Base-by-base conservation (phyloP, 2,888 invertebrate genomes). In the Pristionchus entomophagus region DNA sequence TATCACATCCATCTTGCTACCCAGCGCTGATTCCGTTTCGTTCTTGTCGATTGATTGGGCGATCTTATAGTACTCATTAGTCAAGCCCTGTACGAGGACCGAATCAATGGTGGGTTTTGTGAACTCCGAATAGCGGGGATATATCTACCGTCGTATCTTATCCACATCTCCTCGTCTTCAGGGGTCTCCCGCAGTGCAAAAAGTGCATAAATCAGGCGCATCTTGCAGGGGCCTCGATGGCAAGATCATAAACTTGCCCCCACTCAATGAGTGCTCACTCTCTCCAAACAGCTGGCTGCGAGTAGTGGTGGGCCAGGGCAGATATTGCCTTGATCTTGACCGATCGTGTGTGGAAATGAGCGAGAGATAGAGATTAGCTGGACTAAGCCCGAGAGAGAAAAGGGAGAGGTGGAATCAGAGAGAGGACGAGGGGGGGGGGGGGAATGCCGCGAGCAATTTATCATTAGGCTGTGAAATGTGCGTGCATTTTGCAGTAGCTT, bases 331-430 rank as follows among this genome's bases (percentile, higher is more conserved):
- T 73, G 73, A 73, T 73, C 73, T 73, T 73, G 73, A 73, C 73
- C 73, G 73, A 73, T 35, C 65, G 65, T 5, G n/a, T n/a, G 45
- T 69, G 80, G 49, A n/a, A 80, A 56, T 53, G 51, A 80, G 80
- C 32, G 80, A 80, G 45, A 73, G 65, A n/a, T n/a, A n/a, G n/a
- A 69, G 73, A 73, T 73, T 26, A 73, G 73, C 41, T 45, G 73
- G 73, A 45, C 73, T 73, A 41, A 73, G 73, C 38, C 62, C 6
- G 69, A 38, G 51, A 80, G 56, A 45, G 56, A 53, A 51, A 45
- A 17, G 51, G 51, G 78, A 51, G 51, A 51, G 38, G 0, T 6
- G 41, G 73, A 73, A 73, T 41, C 41, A 45, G 26, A 35, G 35
- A 78, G 78, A 78, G 80, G 41, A 12, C 29, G 29, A 32, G 49